These are phyloP conservation scores for Platorchestia sp. DNA, from an alignment of 1,140 invertebrate species.

Conservation along the genomic window DNA sequence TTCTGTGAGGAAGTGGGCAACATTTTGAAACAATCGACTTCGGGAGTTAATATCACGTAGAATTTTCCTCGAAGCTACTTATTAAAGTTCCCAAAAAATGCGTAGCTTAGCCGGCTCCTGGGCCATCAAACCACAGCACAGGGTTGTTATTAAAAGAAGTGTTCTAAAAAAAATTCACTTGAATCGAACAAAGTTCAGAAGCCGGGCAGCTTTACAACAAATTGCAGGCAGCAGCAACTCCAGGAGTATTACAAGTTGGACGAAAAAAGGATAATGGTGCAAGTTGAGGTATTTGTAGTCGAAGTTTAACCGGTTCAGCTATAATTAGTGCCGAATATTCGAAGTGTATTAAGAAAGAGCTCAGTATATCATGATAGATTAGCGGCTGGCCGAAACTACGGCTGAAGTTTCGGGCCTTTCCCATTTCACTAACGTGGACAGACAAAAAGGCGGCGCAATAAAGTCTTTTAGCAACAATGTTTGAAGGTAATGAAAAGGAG, in stretches of 20 bases:
- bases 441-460: not conserved
- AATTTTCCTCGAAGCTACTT: not conserved
- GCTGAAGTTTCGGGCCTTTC: not conserved
- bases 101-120: not conserved
- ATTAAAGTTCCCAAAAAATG: not conserved
- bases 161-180: not conserved
- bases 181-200: constrained; percentile 25
- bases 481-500: not conserved
- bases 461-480: not conserved
- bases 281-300: constrained; percentile 49
- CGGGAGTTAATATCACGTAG: not conserved
- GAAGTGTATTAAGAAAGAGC: not conserved
- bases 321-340: constrained; percentile 48
- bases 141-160: constrained; percentile 46
- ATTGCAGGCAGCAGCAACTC: constrained; percentile 34
- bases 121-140: constrained; percentile 19
- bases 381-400: not conserved
- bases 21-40: not conserved
- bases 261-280: constrained; percentile 7
- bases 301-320: constrained; percentile 22
- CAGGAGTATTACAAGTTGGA: constrained; percentile 41
- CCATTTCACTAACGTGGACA: not conserved
- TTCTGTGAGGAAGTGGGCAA: not conserved
- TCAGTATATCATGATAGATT: constrained; percentile 41
- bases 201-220: constrained; percentile 32